These are phyloP conservation scores for Boulengeromyrus knoepffleri DNA, from an alignment of 2,113 vertebrate species.

Conservation along the genomic window DNA sequence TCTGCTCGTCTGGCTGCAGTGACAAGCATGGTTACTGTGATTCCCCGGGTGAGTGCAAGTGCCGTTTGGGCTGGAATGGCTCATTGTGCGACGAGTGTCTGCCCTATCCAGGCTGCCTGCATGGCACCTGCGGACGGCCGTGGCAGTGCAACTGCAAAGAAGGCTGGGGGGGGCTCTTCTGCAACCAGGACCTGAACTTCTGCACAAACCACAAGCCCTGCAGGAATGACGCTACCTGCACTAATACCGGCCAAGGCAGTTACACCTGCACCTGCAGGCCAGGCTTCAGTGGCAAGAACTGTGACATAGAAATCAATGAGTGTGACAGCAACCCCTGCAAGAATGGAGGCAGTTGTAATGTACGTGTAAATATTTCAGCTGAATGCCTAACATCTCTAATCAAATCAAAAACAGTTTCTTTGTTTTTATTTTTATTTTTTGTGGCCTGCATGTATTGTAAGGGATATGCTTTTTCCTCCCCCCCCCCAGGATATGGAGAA, in stretches of 20 bases:
- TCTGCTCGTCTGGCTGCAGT: slow-evolving; percentile 70
- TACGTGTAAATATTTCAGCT: slow-evolving; percentile 48
- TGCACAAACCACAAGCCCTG: slow-evolving; percentile 76
- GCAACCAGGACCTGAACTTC: slow-evolving; percentile 75
- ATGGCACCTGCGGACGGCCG: slow-evolving; percentile 65
- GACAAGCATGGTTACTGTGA: slow-evolving; percentile 64
- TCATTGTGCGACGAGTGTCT: slow-evolving; percentile 65
- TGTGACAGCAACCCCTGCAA: slow-evolving; percentile 79
- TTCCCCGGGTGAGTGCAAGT: slow-evolving; percentile 66
- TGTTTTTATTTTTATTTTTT: background rate
- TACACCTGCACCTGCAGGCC: slow-evolving; percentile 70
- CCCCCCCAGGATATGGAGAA: slow-evolving; percentile 59
- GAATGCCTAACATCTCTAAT: background rate
- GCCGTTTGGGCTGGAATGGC: slow-evolving; percentile 74
- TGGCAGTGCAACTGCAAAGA: slow-evolving; percentile 73
- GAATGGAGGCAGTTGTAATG: slow-evolving; percentile 82
- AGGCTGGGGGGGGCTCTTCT: slow-evolving; percentile 75
- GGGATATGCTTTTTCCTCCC: background rate
- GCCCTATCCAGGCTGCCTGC: slow-evolving; percentile 65
- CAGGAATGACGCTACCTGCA: slow-evolving; percentile 66
- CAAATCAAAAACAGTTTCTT: background rate
- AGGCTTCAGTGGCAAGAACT: slow-evolving; percentile 60
- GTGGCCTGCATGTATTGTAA: background rate
- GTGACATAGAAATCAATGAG: slow-evolving; percentile 66
- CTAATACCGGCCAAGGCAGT: slow-evolving; percentile 74